These are phyloP conservation scores for Brevimyrus niger DNA, from an alignment of 2,113 vertebrate genomes.

Conservation along the genomic window DNA sequence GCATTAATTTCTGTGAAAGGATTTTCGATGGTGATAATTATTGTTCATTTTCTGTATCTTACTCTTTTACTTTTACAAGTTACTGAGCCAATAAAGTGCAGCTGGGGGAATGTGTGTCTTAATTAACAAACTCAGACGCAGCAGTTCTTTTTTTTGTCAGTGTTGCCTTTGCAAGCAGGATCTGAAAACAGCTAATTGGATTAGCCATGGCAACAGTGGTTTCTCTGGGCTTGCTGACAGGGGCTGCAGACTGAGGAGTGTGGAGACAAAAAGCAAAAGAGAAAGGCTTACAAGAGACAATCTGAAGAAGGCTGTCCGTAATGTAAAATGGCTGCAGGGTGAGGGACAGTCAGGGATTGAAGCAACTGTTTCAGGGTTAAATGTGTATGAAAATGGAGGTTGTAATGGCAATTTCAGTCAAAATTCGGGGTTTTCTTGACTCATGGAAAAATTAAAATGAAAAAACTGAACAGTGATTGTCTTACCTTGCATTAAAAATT, in stretches of 20 bases:
- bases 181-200: constrained; percentile 22
- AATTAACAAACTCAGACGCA: constrained; percentile 18
- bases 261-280: background rate
- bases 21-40: background rate
- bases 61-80: background rate
- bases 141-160: constrained; percentile 3
- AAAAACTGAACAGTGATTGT: background rate
- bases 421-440: background rate
- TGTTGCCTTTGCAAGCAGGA: constrained; percentile 1
- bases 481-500: background rate
- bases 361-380: background rate
- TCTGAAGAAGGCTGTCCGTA: background rate
- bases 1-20: background rate
- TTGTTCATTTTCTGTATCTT: background rate
- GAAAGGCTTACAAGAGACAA: background rate
- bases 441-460: background rate
- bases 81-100: constrained; percentile 11
- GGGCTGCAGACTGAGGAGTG: background rate
- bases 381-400: background rate
- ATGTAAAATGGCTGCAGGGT: background rate
- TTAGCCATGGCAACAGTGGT: constrained; percentile 1
- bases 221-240: background rate
- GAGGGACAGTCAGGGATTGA: background rate
- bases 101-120: constrained; percentile 21
- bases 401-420: background rate